Evolutionary conservation across 2,888 invertebrate species (phyloP).

Genomic region (Odontomyia ornata): DNA sequence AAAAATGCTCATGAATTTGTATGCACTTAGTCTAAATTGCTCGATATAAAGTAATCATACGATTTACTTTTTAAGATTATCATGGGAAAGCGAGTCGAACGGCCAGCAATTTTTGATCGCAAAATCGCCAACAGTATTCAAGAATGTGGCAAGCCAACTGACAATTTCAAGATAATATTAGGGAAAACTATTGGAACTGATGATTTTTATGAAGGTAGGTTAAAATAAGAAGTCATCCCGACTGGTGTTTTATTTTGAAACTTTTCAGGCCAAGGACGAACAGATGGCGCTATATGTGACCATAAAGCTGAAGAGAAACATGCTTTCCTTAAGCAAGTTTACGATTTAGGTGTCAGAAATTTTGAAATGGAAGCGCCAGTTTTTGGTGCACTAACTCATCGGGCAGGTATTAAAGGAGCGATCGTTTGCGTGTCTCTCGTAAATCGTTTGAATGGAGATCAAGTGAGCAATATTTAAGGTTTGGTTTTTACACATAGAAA

Average conservation of each 20-base stretch:
- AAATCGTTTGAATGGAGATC: conserved; percentile 75
- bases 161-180: conserved; percentile 67
- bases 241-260: too few species aligned
- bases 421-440: conserved; percentile 78
- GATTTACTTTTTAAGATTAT: conserved; percentile 74
- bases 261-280: conserved; percentile 80
- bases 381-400: conserved; percentile 74
- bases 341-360: conserved; percentile 71
- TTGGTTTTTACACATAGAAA: neutral
- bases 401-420: conserved; percentile 72
- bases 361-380: conserved; percentile 84
- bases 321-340: conserved; percentile 67
- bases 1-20: conserved; percentile 84
- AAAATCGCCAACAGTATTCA: conserved; percentile 67
- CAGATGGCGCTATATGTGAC: conserved; percentile 80
- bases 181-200: conserved; percentile 81
- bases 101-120: conserved; percentile 83
- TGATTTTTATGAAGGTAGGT: conserved; percentile 80
- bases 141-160: conserved; percentile 57
- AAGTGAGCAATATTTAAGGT: conserved; percentile 65
- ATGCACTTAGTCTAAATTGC: conserved; percentile 57
- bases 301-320: conserved; percentile 73
- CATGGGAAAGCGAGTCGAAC: conserved; percentile 79
- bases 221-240: too few species aligned
- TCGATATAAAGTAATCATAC: too few species aligned